Conservation (phyloP, 2,797 vertebrate genomes). For the Aphelocoma californica region DNA sequence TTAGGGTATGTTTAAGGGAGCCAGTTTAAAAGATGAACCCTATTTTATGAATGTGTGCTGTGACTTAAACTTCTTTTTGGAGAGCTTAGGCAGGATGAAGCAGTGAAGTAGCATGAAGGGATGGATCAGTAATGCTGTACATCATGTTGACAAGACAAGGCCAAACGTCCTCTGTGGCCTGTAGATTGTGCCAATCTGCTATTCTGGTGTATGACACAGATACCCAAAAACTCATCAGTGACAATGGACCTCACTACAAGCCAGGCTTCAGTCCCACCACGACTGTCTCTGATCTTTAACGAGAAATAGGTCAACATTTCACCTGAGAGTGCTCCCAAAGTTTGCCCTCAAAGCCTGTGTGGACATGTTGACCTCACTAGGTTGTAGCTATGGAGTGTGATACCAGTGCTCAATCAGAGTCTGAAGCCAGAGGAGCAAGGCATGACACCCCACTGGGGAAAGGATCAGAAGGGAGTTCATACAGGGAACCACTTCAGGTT, state of each 20-base stretch:
- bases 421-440: not conserved
- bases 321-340: not conserved
- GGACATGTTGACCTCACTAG: not conserved
- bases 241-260: not conserved
- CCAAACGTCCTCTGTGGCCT: not conserved
- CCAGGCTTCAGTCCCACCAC: not conserved
- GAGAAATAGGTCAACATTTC: not conserved
- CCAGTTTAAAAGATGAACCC: not conserved
- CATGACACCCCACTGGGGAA: not conserved
- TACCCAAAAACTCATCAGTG: not conserved
- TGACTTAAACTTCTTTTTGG: not conserved
- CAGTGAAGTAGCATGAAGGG: not conserved
- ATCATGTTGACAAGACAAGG: not conserved
- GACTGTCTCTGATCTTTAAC: not conserved
- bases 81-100: not conserved
- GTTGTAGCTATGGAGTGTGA: not conserved
- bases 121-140: fast-evolving
- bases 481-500: not conserved
- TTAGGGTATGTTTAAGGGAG: not conserved
- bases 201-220: not conserved
- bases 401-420: not conserved
- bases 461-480: not conserved
- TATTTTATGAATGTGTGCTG: not conserved
- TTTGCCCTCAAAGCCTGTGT: not conserved
- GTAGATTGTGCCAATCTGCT: not conserved